Evolutionary conservation across 2,797 vertebrate genomes (phyloP).

Genomic region (Trachurus trachurus): DNA sequence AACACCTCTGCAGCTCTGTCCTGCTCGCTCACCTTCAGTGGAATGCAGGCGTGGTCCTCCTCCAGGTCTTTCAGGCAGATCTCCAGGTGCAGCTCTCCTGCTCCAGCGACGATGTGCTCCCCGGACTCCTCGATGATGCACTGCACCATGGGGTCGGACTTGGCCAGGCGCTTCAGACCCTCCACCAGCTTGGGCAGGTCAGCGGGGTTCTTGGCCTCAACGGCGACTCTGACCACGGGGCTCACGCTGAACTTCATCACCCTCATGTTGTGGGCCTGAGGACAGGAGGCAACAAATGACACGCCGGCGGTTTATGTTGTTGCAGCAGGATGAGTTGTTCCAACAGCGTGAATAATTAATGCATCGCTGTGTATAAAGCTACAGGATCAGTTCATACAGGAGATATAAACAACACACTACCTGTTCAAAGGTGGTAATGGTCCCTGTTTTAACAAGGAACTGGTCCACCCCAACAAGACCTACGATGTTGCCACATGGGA

Average conservation of each 20-base stretch:
- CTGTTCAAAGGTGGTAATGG: constrained; percentile 93
- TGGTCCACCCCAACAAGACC: constrained; percentile 96
- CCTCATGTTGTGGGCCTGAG: constrained; percentile 93
- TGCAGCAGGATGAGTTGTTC: background rate
- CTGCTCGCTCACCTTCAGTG: constrained; percentile 88
- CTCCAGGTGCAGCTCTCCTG: constrained; percentile 95
- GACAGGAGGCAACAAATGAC: constrained; percentile 2
- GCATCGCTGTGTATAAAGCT: background rate
- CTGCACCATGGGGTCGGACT: constrained; percentile 98
- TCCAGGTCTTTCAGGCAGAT: constrained; percentile 98
- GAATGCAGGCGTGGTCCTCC: constrained; percentile 97
- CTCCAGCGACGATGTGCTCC: constrained; percentile 95
- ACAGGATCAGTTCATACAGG: background rate
- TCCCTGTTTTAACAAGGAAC: constrained; percentile 95
- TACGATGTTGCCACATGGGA: constrained; percentile 96
- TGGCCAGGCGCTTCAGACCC: constrained; percentile 94
- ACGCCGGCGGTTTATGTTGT: background rate
- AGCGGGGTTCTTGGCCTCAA: constrained; percentile 95
- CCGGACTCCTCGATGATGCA: constrained; percentile 98
- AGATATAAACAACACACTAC: constrained; percentile 38
- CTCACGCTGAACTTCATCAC: constrained; percentile 99
- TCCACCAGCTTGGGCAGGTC: constrained; percentile 97
- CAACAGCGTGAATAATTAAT: background rate
- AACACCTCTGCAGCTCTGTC: background rate
- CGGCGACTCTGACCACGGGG: constrained; percentile 94